Evolutionary conservation across 2,113 vertebrate genomes (phyloP), one percentile per base, ranked within the genome.

Genomic region (Cyrtonyx montezumae): DNA sequence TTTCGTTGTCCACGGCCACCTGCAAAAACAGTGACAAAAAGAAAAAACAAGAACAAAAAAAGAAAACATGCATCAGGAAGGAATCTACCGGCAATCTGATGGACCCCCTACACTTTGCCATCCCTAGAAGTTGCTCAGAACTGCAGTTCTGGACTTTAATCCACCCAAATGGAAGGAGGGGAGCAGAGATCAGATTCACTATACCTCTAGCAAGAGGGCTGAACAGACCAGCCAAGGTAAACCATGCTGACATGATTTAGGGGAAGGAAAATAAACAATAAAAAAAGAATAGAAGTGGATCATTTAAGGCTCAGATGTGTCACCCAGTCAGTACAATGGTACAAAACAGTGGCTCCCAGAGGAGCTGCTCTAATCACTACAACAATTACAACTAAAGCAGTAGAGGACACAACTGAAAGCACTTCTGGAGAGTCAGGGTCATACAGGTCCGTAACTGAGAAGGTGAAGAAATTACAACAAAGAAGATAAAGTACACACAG

Each of bases 1-100:
- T 91, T 97, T 79, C 97, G 96, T 53, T 96, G 93, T 81, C 95
- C 96, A 4, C 94, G 95, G 43, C 90, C 58, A 74, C 87, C 97
- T 98, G 68, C 28, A 63, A 42, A 74, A 92, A 49, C 62, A 18
- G 22, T 14, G 71, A 17, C 45, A 6, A 14, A 51, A 23, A 7
- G 34, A 17, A 18, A 32, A 2, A 15, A 22, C 12, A 7, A 14
- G 11, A 22, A 22, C 32, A 10, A 36, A 61, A n/a, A 81, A 81
- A 28, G 4, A 0, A 37, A 22, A 13, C 14, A 15, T 2, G 20
- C 19, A 63, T 63, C 9, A 69, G 45, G 13, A 67, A 90, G 55
- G 45, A 77, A 83, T n/a, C 8, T 45, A 43, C 9, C 34, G 46
- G 28, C 15, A 51, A 37, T 79, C 51, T 73, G 8, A 40, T 37